A percentile compares a stretch with the other conserved stretches of the same genome.
Evolutionary conservation across 2,113 vertebrate species (phyloP).

Genomic region (Protomyctophum bolini): DNA sequence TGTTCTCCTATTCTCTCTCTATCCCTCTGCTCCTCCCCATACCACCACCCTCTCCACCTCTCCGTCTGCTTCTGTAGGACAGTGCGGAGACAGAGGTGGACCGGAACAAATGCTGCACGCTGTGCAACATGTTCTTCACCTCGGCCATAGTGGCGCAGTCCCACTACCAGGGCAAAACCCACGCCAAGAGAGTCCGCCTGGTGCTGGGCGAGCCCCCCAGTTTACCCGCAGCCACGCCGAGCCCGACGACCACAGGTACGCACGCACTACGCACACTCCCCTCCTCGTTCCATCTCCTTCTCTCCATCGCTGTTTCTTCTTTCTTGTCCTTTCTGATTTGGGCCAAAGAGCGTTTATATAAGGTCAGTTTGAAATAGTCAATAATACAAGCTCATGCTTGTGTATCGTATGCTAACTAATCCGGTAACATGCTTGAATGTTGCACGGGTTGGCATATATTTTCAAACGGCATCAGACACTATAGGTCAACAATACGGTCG

Average conservation of each 20-base stretch:
- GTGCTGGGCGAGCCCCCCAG: slow-evolving; percentile 79
- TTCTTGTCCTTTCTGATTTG: too few species aligned
- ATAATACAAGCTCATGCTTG: too few species aligned
- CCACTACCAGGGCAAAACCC: slow-evolving; percentile 87
- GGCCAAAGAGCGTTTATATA: too few species aligned
- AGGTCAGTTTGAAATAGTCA: too few species aligned
- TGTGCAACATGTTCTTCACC: slow-evolving; percentile 89
- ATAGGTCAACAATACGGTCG: too few species aligned
- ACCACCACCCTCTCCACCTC: not conserved
- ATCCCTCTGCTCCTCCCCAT: slow-evolving; percentile 7
- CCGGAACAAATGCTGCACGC: slow-evolving; percentile 85
- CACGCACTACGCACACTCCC: too few species aligned
- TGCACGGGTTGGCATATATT: too few species aligned
- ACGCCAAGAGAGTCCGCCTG: slow-evolving; percentile 84
- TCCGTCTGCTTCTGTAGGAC: slow-evolving; percentile 67
- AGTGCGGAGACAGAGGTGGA: slow-evolving; percentile 85
- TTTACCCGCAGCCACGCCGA: slow-evolving; percentile 63
- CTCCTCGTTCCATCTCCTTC: too few species aligned
- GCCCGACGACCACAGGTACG: slow-evolving; percentile 65
- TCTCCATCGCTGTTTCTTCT: too few species aligned
- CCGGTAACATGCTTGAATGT: too few species aligned
- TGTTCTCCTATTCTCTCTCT: not conserved
- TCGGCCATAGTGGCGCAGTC: slow-evolving; percentile 86
- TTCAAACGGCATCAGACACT: too few species aligned
- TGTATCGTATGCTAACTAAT: too few species aligned